Base-by-base conservation (phyloP, 1,140 invertebrate species). In the Galleria mellonella region DNA sequence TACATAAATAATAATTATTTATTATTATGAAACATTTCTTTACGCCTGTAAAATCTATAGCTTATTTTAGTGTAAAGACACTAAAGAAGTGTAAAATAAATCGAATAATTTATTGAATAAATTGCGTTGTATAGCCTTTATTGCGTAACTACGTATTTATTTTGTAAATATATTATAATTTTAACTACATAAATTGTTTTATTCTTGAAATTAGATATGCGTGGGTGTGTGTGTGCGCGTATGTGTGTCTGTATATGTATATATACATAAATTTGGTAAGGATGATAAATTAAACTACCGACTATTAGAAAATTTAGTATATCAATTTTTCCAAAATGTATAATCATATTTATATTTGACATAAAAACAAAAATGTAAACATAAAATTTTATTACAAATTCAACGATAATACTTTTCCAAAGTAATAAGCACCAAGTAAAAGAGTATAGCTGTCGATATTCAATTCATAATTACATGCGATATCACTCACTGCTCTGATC, bases 231-330 rank as follows among this genome's bases (percentile, higher is more conserved):
- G n/a, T n/a, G n/a, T n/a, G n/a, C n/a, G n/a, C n/a, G n/a, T n/a
- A n/a, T n/a, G n/a, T n/a, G n/a, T n/a, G n/a, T n/a, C n/a, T n/a
- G n/a, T n/a, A n/a, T n/a, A n/a, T n/a, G n/a, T n/a, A n/a, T n/a
- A n/a, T n/a, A n/a, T n/a, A n/a, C n/a, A n/a, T n/a, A n/a, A n/a
- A n/a, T n/a, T n/a, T n/a, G 33, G 23, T 9, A 17, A 15, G 39
- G 27, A 12, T 9, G 2, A 32, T 17, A 57, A 79, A 72, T 75
- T 62, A 83, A 77, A 77, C 66, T 44, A 51, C 23, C 49, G 32
- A 55, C 49, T 64, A 75, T 72, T 81, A 75, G 61, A 78, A 81
- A 83, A 78, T 75, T 83, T 78, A 77, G 76, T 82, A 62, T 68
- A 68, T 73, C 61, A 61, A 70, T 71, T 74, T 75, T 72, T 55